Evolutionary conservation across 2,113 vertebrate genomes (phyloP), one percentile per base, ranked within the genome.

Genomic region (Eudyptes chrysolophus): DNA sequence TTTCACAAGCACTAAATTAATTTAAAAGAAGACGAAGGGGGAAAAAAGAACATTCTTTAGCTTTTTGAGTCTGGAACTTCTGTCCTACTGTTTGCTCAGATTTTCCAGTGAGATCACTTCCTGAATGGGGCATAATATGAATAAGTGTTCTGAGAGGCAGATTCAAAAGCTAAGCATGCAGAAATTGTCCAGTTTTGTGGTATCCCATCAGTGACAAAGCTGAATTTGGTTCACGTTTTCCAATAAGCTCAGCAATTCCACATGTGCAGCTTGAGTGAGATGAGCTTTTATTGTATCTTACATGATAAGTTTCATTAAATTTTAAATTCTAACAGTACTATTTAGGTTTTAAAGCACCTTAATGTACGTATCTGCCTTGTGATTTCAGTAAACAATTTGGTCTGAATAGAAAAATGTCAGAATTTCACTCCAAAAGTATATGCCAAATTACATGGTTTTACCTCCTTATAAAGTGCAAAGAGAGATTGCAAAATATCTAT

Each of bases 61-160:
- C 32, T 95, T 97, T 96, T 79, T 97, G 87, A 89, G 84, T 75
- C 70, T 94, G 89, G 48, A 91, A 91, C 57, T 88, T 92, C 84
- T 89, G 84, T 84, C 78, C 66, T 84, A 40, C 77, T 46, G 14
- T 90, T 96, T 92, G 75, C 89, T 97, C 95, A 96, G 77, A 77
- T 80, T 97, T 97, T 97, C 97, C 96, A 93, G 70, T 87, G 89
- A 96, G 90, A 89, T 96, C 95, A 94, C 84, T 94, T 97, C 94
- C 96, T 97, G 90, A 91, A 58, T 29, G 27, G 68, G 42, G 54
- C 11, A 27, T 77, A 93, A 80, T 55, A 62, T 58, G 72, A 96
- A 44, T 75, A 64, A 93, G 49, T 57, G 60, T 85, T 96, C 76
- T 82, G n/a, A 92, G 89, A 87, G 68, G 60, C 88, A 95, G 88